Conservation (phyloP, 2,888 invertebrate genomes). For the Chaitophorus viminalis region DNA sequence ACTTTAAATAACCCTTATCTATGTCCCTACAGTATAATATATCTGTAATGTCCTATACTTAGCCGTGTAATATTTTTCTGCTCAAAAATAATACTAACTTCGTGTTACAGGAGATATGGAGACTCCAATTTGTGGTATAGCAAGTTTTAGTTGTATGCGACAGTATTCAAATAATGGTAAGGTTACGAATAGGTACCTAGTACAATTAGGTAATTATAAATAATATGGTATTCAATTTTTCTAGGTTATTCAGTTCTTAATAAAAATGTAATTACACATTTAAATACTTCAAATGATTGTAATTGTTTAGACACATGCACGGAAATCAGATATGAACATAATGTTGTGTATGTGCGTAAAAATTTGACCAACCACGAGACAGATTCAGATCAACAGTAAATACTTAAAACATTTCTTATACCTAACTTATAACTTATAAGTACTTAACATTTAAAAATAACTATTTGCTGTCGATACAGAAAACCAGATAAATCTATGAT, state of each 20-base stretch:
- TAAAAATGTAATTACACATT: background rate
- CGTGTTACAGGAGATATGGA: slow-evolving; percentile 39
- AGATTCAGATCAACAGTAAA: background rate
- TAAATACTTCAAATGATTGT: slow-evolving; percentile 57
- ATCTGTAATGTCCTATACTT: background rate
- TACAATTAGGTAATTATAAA: slow-evolving; percentile 17
- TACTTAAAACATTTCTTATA: background rate
- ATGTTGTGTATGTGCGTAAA: slow-evolving; percentile 58
- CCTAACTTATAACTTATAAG: background rate
- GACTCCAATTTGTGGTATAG: slow-evolving; percentile 53
- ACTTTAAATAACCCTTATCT: background rate
- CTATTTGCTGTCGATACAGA: background rate
- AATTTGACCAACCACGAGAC: slow-evolving; percentile 26
- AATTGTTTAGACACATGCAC: slow-evolving; percentile 64
- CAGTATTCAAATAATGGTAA: slow-evolving; percentile 37
- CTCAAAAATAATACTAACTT: background rate
- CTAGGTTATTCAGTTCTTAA: slow-evolving; percentile 60
- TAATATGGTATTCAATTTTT: background rate
- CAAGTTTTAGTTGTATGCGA: slow-evolving; percentile 32
- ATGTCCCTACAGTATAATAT: too few species aligned
- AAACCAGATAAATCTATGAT: background rate
- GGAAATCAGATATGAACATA: slow-evolving; percentile 60
- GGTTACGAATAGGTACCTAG: too few species aligned
- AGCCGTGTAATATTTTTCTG: too few species aligned
- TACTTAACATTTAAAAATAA: background rate